A percentile compares a stretch with the other conserved stretches of the same genome.
Conservation (phyloP, 2,797 vertebrate genomes). For the Galagoides demidoff region DNA sequence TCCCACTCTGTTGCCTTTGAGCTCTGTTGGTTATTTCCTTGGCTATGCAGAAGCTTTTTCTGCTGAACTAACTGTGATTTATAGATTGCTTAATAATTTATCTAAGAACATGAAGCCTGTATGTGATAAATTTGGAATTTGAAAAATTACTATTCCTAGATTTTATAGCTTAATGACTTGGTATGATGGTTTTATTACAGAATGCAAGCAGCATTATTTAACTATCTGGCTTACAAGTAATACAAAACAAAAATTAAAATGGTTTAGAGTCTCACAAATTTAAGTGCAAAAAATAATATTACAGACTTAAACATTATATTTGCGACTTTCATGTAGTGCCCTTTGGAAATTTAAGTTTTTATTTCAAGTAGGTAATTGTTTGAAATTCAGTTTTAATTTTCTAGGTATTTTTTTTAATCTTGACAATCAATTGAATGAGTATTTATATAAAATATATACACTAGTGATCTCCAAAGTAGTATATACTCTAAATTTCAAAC, state of each 20-base stretch:
- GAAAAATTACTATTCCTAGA: neutral
- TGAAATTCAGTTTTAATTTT: slow-evolving; percentile 10
- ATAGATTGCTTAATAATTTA: neutral
- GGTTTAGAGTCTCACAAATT: neutral
- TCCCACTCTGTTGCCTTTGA: no score
- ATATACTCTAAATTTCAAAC: neutral
- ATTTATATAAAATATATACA: slow-evolving; percentile 3
- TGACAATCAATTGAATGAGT: neutral
- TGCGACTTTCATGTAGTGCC: neutral
- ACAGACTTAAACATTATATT: neutral
- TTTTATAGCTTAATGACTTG: neutral
- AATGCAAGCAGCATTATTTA: neutral
- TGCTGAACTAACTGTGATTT: neutral
- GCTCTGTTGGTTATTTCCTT: no score
- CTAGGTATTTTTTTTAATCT: neutral
- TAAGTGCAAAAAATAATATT: neutral
- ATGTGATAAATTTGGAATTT: neutral
- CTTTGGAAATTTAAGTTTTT: neutral
- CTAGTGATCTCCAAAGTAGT: neutral
- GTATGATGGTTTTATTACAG: neutral
- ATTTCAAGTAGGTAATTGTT: neutral
- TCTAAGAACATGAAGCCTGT: neutral
- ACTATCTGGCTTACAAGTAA: neutral
- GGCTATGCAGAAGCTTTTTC: no score
- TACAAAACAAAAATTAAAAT: neutral